Conservation (phyloP, 35 echinoderm and acorn worm species). For the Hemicentrotus pulcherrimus region DNA sequence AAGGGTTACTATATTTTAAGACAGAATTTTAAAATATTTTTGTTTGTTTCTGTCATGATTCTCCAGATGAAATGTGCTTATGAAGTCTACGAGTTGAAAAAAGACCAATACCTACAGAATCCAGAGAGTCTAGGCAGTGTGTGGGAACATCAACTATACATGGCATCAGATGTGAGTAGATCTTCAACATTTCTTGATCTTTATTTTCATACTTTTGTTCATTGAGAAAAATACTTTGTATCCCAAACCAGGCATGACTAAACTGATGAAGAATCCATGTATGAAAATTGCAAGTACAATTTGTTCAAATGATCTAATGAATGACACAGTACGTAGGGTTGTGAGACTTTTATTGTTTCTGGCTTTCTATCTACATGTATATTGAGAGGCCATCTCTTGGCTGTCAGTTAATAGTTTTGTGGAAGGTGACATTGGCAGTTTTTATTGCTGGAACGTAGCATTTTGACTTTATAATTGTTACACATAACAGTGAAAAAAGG, state of each 20-base stretch:
- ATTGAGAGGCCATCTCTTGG: not conserved
- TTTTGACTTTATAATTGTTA: not conserved
- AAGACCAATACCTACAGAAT: constrained; percentile 74
- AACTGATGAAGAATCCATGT: too few species aligned
- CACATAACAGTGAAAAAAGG: too few species aligned
- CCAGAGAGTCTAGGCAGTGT: constrained; percentile 91
- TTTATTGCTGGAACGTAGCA: not conserved
- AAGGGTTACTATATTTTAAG: too few species aligned
- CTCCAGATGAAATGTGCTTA: constrained; percentile 96
- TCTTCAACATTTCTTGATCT: not conserved
- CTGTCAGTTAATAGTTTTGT: not conserved
- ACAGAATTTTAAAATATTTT: not conserved
- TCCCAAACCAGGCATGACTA: too few species aligned
- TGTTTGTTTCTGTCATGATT: constrained; percentile 31
- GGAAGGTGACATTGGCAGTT: not conserved
- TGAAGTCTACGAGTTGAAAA: constrained; percentile 88
- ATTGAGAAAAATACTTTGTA: too few species aligned
- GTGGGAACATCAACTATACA: constrained; percentile 88
- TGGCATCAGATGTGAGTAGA: constrained; percentile 76
- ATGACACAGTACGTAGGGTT: too few species aligned
- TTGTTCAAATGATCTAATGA: too few species aligned
- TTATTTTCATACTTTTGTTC: too few species aligned
- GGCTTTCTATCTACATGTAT: too few species aligned
- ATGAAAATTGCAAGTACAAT: too few species aligned
- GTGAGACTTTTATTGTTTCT: too few species aligned